Evolutionary conservation across 2,113 vertebrate genomes (phyloP).

Genomic region (Cnemophilus loriae): DNA sequence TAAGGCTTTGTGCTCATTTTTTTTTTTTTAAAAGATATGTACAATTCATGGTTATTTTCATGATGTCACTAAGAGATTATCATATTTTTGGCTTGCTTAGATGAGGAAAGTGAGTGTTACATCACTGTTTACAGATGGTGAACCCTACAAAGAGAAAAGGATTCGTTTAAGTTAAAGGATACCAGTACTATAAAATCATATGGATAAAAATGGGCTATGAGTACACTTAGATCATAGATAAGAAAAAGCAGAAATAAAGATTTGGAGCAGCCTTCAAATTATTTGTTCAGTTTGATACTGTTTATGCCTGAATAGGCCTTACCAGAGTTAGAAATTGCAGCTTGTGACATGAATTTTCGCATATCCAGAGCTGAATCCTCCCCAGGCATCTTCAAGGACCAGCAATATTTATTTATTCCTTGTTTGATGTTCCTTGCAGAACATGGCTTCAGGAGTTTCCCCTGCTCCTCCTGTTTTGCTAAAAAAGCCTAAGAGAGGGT

Average conservation of each 20-base stretch:
- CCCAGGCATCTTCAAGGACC: background rate
- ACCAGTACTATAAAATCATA: background rate
- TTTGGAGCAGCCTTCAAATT: background rate
- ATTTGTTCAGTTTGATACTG: background rate
- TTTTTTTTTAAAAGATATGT: background rate
- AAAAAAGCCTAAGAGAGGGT: background rate
- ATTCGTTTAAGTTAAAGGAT: background rate
- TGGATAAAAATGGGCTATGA: background rate
- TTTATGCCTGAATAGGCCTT: background rate
- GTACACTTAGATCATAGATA: background rate
- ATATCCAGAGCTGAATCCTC: background rate
- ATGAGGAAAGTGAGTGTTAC: background rate
- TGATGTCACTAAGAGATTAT: background rate
- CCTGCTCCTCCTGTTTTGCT: rapidly evolving
- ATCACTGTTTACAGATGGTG: background rate
- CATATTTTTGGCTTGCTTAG: background rate
- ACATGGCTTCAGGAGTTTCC: background rate
- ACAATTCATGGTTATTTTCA: background rate
- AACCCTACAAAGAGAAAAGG: background rate
- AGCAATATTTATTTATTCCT: background rate
- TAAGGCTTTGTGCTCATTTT: background rate
- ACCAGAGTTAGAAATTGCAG: background rate
- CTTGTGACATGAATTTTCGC: background rate
- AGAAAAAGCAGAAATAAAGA: background rate
- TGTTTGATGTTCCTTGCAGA: background rate